A percentile compares a stretch with the other conserved stretches of the same genome.
Evolutionary conservation across 23 tunicate genomes (phyloP).

Genomic region (Botrylloides violaceus): DNA sequence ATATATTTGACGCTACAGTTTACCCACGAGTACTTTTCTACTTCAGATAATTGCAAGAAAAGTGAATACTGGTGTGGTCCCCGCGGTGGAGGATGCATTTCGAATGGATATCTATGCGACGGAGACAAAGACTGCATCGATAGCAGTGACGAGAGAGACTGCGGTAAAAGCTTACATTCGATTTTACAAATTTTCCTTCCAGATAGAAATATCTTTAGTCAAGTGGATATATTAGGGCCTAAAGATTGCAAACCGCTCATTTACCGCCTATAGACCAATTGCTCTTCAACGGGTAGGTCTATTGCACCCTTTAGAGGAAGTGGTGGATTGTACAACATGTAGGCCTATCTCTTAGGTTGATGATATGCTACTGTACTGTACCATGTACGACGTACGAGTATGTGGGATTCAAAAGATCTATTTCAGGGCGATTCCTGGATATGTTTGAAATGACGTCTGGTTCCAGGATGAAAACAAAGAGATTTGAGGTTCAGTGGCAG

Average conservation of each 20-base stretch:
- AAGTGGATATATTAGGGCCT: no score
- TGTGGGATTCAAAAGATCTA: no score
- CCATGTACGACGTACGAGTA: no score
- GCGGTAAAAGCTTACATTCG: no score
- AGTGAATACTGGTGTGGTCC: slow-evolving; percentile 55
- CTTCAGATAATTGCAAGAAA: slow-evolving; percentile 26
- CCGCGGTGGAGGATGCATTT: slow-evolving; percentile 46
- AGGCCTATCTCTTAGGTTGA: no score
- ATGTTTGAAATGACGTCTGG: neutral
- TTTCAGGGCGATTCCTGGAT: slow-evolving; percentile 6
- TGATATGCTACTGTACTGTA: no score
- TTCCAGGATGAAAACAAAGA: neutral
- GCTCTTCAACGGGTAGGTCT: no score
- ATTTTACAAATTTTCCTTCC: no score
- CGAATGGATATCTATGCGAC: slow-evolving; percentile 37
- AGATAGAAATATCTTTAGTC: no score
- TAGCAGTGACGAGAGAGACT: slow-evolving; percentile 54
- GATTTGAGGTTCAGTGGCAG: slow-evolving; percentile 47
- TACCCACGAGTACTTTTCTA: neutral
- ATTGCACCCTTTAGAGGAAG: no score
- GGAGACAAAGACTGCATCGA: slow-evolving; percentile 61
- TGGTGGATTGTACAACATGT: no score
- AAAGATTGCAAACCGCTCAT: neutral
- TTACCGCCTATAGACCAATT: neutral
- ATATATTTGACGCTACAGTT: no score